Base-by-base conservation (phyloP, 1,140 invertebrate species). In the Caenorhabditis remanei region DNA sequence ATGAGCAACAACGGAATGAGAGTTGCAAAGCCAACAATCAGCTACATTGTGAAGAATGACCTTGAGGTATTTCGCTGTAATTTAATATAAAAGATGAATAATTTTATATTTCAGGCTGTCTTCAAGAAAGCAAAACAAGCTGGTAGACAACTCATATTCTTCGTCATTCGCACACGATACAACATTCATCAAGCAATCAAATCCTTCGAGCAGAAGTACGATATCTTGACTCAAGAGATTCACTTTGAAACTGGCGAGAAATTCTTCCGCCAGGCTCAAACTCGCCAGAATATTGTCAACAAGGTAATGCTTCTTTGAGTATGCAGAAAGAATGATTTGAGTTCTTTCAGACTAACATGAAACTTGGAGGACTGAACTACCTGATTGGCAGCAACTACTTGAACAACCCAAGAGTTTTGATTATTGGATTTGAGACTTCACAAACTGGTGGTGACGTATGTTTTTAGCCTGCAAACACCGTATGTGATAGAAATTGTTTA, bases 261-360 rank as follows among this genome's bases (percentile, higher is more conserved):
- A 0, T 9, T 32, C 21, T 63, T 32, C 7, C 14, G n/a, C 1
- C 21, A 32, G 7, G 14, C 58, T 3, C 58, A 63, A n/a, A 63
- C 58, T 8, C n/a, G 65, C 13, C 71, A 43, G 9, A 79, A 79
- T 8, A 41, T 79, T 8, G 19, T 79, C n/a, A 79, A 79, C 24
- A 79, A 79, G 24, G 58, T 63, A 63, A 4, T n/a, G 2, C 8
- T 63, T 32, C 21, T n/a, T 63, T 32, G 32, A 0, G 6, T 7
- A 2, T 32, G 40, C 24, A 19, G 55, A 1, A 19, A 58, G 55
- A 32, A 32, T 32, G 16, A 61, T 61, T 61, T n/a, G 7, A 32
- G 32, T 32, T 32, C 5, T 65, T 32, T 41, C 61, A 65, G 40
- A 41, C 24, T 0, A 58, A 58, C 55, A 19, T 58, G n/a, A 58